Base-by-base conservation (phyloP, 2,113 vertebrate species). In the Phalacrocorax pelagicus region DNA sequence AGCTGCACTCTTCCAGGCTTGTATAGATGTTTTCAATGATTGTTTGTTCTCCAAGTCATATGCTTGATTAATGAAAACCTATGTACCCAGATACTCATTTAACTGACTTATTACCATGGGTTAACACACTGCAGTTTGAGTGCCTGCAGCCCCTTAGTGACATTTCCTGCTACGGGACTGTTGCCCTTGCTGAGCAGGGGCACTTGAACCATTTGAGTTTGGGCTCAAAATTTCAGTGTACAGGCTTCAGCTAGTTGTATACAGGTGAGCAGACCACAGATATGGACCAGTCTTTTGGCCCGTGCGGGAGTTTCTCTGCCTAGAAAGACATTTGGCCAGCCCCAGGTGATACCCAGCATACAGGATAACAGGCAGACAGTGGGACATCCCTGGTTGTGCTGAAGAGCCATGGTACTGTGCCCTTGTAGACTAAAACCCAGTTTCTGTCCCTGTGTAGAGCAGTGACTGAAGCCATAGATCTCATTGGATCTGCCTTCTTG, bases 1-100 rank as follows among this genome's bases (percentile, higher is more conserved):
- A 92, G 70, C 96, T 94, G 77, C 66, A 95, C 24, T 81, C 78
- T 94, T 85, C 75, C 66, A 87, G 27, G 57, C 40, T 92, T 92
- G 54, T 61, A 83, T 91, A 61, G 83, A 46, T 92, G 36, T 81
- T 94, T 96, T 92, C 92, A 65, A 44, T 27, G 77, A 36, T 61
- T 79, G 12, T 78, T 94, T 96, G 72, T 62, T 95, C 66, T 90
- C 49, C 40, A 81, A 84, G 61, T 77, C 73, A 15, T 61, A 65
- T 22, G 34, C 8, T 46, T 84, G 69, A 92, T 73, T 85, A 91
- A 91, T 94, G 91, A 58, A 91, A 91, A 49, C 22, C 15, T 75
- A 51, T 46, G 66, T 51, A 42, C 29, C 22, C 6, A 6, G 22
- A 80, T 78, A 84, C 46, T 96, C 6, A 90, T 92, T 93, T 92